These are phyloP conservation scores for Chiridota heheva DNA, from an alignment of 35 echinoderm and acorn worm species.

Conservation along the genomic window DNA sequence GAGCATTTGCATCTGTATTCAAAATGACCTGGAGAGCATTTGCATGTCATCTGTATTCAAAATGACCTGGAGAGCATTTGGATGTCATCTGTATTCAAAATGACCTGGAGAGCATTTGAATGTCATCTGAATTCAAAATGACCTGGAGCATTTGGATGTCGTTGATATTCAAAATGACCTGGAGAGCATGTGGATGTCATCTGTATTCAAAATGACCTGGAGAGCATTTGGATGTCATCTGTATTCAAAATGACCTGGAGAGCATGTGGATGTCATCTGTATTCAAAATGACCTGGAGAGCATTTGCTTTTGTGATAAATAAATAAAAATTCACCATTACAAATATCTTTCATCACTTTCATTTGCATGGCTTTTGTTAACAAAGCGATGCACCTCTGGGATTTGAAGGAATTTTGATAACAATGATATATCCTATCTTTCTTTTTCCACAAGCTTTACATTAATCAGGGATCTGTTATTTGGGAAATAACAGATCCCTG, in stretches of 20 bases:
- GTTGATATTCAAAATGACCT: constrained; percentile 19
- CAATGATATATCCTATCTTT: not conserved
- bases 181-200: too few relatives aligned
- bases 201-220: too few relatives aligned
- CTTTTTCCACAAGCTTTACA: constrained; percentile 3
- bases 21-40: too few relatives aligned
- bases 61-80: too few relatives aligned
- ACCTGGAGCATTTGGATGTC: constrained; percentile 72
- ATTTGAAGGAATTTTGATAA: constrained; percentile 8
- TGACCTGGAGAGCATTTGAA: not conserved
- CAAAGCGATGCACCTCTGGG: constrained; percentile 9
- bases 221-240: too few relatives aligned
- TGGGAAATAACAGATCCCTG: not conserved
- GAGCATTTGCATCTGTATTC: not conserved
- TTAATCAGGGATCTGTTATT: constrained; percentile 3
- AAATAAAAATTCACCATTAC: constrained; percentile 27
- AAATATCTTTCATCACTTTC: constrained; percentile 44
- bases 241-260: too few relatives aligned
- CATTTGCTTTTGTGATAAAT: constrained; percentile 30
- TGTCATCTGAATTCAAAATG: not conserved
- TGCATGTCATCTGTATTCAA: constrained; percentile 49
- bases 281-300: too few relatives aligned
- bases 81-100: too few relatives aligned
- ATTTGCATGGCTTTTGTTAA: not conserved
- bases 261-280: too few relatives aligned